Evolutionary conservation across 30 jellyfish, hydroid and myxozoan species (phyloP).

Genomic region (Pelagia noctiluca): DNA sequence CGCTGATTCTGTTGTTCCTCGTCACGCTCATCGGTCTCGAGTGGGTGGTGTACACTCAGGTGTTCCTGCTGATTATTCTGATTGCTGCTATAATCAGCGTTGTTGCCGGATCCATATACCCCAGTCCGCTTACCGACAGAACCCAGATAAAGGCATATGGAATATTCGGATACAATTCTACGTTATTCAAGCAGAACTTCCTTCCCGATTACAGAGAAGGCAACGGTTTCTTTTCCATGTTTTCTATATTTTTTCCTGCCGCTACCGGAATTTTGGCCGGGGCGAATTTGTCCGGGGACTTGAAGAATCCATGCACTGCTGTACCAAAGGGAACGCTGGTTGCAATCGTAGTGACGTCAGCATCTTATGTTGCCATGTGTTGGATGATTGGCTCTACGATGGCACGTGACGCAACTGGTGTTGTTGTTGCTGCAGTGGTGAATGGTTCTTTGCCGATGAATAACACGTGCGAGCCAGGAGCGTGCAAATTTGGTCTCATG

Average conservation of each 20-base stretch:
- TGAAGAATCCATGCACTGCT: slow-evolving; percentile 80
- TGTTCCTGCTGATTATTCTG: slow-evolving; percentile 46
- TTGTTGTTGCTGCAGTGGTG: slow-evolving; percentile 24
- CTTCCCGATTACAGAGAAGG: slow-evolving; percentile 69
- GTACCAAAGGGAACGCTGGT: slow-evolving; percentile 84
- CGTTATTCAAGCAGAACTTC: slow-evolving; percentile 58
- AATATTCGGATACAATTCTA: slow-evolving; percentile 45
- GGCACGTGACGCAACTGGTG: slow-evolving; percentile 81
- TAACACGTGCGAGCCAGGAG: slow-evolving; percentile 33
- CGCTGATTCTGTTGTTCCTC: slow-evolving; percentile 63
- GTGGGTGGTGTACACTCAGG: slow-evolving; percentile 76
- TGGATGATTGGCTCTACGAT: slow-evolving; percentile 81
- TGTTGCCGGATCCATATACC: slow-evolving; percentile 69
- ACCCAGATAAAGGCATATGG: slow-evolving; percentile 60
- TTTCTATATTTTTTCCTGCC: slow-evolving; percentile 88
- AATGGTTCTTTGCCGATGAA: not conserved
- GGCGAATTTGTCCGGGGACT: slow-evolving; percentile 89
- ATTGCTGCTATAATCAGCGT: slow-evolving; percentile 60
- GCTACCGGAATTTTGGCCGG: slow-evolving; percentile 94
- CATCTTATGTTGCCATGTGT: slow-evolving; percentile 68
- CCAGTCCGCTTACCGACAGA: slow-evolving; percentile 53
- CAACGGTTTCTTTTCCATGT: slow-evolving; percentile 69
- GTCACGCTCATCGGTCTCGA: slow-evolving; percentile 73
- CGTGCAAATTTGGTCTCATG: slow-evolving; percentile 72
- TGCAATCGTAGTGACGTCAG: slow-evolving; percentile 73